Percentiles rank a stretch among this genome's conserved stretches.
Evolutionary conservation across 2,113 vertebrate species (phyloP).

Genomic region (Thinocorus orbignyianus): DNA sequence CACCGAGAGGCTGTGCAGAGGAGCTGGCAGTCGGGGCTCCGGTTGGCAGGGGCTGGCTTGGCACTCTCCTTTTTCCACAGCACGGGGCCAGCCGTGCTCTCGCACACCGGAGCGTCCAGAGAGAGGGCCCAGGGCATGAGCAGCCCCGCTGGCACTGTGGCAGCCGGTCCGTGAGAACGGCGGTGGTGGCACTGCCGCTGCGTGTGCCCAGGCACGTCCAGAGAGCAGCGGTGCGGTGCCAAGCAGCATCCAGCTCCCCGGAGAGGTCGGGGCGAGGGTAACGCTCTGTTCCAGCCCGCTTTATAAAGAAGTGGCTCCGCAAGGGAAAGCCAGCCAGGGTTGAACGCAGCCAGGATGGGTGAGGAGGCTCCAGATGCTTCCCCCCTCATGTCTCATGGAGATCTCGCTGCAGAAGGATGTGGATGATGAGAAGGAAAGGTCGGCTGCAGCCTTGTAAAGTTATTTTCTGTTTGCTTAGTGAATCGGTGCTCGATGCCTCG

Average conservation of each 20-base stretch:
- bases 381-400: too few species aligned
- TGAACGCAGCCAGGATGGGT: not conserved
- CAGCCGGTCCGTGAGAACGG: not conserved
- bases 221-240: not conserved
- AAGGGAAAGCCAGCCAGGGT: not conserved
- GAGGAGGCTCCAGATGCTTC: not conserved
- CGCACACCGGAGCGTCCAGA: not conserved
- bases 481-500: accelerated
- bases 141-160: not conserved
- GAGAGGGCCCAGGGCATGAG: not conserved
- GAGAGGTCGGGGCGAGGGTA: not conserved
- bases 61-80: not conserved
- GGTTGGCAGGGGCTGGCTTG: not conserved
- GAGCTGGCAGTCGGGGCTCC: not conserved
- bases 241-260: not conserved
- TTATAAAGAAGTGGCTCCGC: not conserved
- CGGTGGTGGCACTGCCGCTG: not conserved
- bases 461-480: not conserved
- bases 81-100: not conserved
- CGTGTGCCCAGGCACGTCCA: not conserved
- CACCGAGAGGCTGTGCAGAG: not conserved
- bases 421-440: not conserved
- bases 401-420: not conserved
- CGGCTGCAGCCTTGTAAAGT: accelerated
- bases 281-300: not conserved